Percentiles rank a stretch among this genome's conserved stretches.
These are phyloP conservation scores for Drosophila persimilis DNA, from an alignment of 1,140 invertebrate genomes.

Conservation along the genomic window DNA sequence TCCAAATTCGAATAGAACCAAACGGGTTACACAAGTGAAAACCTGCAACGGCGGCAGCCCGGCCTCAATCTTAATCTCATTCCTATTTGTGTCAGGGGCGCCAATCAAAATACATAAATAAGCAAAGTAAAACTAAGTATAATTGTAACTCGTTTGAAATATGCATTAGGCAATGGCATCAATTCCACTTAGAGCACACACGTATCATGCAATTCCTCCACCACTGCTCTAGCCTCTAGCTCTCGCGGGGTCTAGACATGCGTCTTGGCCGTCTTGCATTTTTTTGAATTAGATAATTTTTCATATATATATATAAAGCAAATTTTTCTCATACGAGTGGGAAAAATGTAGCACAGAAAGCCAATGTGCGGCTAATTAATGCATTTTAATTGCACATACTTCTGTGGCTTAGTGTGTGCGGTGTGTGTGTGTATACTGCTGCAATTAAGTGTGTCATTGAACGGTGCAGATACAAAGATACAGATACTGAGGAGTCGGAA, in stretches of 20 bases:
- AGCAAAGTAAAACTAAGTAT: conserved; percentile 25
- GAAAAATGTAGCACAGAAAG: conserved; percentile 69
- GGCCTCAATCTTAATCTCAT: conserved; percentile 22
- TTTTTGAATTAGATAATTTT: conserved; percentile 66
- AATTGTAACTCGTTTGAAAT: conserved; percentile 56
- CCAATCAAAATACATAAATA: conserved; percentile 37
- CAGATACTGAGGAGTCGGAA: neutral
- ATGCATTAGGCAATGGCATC: conserved; percentile 52
- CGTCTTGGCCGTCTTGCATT: conserved; percentile 23
- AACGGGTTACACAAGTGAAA: conserved; percentile 61
- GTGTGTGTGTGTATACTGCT: conserved; percentile 46
- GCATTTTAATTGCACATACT: conserved; percentile 66
- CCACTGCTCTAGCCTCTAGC: neutral
- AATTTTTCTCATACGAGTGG: conserved; percentile 26
- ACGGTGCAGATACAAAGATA: conserved; percentile 47
- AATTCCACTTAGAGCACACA: conserved; percentile 30
- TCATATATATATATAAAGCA: conserved; percentile 3
- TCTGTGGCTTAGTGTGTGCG: conserved; percentile 7
- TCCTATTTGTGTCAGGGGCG: conserved; percentile 70
- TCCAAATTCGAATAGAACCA: conserved; percentile 38
- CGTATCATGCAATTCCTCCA: conserved; percentile 27
- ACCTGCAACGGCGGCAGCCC: conserved; percentile 21
- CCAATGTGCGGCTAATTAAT: conserved; percentile 68
- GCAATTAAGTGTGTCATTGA: conserved; percentile 76
- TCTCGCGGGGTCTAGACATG: conserved; percentile 34